A percentile compares a stretch with the other conserved stretches of the same genome.
Conservation (phyloP, 2,113 vertebrate genomes). For the Dicaeum eximium region DNA sequence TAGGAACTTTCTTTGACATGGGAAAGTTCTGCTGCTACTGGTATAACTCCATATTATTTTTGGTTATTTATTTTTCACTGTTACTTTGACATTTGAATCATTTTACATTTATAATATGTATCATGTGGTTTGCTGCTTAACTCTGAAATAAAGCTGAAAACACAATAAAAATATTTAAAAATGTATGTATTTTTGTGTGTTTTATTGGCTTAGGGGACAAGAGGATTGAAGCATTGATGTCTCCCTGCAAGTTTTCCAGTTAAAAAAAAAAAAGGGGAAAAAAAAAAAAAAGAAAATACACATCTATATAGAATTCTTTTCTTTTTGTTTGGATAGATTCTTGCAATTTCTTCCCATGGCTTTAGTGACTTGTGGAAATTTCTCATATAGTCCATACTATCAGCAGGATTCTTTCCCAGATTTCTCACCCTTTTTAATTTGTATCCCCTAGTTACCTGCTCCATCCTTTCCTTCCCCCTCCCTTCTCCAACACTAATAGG, state of each 20-base stretch:
- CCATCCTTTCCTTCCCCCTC: conserved; percentile 68
- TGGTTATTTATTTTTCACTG: background rate
- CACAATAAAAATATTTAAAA: background rate
- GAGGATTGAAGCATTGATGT: background rate
- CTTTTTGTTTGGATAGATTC: conserved; percentile 75
- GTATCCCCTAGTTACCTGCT: conserved; percentile 84
- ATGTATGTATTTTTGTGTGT: background rate
- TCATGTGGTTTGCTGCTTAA: background rate
- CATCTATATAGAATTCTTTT: conserved; percentile 43
- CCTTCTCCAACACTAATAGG: conserved; percentile 41
- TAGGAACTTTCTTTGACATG: background rate
- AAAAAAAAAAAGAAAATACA: background rate
- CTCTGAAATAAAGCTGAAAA: background rate
- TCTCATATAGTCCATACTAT: conserved; percentile 72
- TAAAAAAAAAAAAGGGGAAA: background rate
- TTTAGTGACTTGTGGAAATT: conserved; percentile 76
- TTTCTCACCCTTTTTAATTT: conserved; percentile 83
- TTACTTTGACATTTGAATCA: background rate
- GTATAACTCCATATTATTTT: background rate
- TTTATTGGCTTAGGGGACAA: background rate
- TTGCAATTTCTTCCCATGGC: conserved; percentile 76
- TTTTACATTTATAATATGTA: background rate
- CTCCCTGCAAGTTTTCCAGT: background rate
- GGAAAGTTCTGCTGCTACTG: background rate
- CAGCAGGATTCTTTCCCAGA: conserved; percentile 77